phyloP scores from a whole-genome alignment of 2,888 invertebrate genomes.

The Microctonus hyperodae region DNA sequence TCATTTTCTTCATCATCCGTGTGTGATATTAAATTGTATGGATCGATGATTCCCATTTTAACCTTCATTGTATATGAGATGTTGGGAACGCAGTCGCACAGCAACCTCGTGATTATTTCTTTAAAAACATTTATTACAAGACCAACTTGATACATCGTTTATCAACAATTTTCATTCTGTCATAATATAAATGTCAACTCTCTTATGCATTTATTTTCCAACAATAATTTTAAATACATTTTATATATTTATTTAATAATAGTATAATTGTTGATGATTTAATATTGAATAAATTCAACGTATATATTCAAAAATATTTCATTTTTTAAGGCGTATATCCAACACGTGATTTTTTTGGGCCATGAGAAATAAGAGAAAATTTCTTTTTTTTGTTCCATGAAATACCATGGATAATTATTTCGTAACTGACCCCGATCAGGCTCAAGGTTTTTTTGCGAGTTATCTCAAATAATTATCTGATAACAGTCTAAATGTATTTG shows the following conservation, averaged over 20 bases:
- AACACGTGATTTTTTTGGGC: not conserved
- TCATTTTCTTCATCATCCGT: constrained; percentile 9
- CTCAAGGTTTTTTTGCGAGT: constrained; percentile 31
- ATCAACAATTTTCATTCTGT: not conserved
- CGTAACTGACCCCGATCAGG: constrained; percentile 41
- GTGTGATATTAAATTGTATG: not conserved
- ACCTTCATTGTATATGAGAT: constrained; percentile 20
- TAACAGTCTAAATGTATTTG: not conserved
- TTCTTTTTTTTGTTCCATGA: not conserved
- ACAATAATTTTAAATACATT: not conserved
- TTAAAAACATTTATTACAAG: not conserved
- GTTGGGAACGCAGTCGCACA: constrained; percentile 24
- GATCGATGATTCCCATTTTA: constrained; percentile 26
- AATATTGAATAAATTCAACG: no score
- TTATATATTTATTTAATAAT: not conserved
- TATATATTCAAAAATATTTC: no score
- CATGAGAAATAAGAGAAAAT: not conserved
- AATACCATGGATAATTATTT: constrained; percentile 38
- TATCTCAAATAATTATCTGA: constrained; percentile 5
- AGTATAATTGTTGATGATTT: not conserved
- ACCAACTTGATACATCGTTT: not conserved
- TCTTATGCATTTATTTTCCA: no score
- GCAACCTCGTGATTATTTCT: constrained; percentile 27
- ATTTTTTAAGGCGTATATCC: no score
- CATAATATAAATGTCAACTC: not conserved